Conservation (phyloP, 2,113 vertebrate genomes). For the Mustela nigripes region DNA sequence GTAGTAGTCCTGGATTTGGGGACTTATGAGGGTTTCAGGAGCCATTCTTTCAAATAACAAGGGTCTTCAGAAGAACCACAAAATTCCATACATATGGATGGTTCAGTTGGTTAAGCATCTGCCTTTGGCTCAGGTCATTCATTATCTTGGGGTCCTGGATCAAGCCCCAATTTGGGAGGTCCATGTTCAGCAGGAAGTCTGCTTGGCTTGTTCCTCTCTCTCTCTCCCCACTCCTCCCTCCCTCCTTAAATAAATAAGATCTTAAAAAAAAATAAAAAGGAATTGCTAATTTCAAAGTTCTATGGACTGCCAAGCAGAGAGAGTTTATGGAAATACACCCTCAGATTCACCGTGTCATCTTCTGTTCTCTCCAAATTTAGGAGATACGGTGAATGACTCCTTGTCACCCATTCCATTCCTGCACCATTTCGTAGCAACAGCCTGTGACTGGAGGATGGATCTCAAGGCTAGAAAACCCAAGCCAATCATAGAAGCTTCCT, state of each 20-base stretch:
- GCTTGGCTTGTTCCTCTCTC: background rate
- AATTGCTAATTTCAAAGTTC: background rate
- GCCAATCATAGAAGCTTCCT: background rate
- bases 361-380: background rate
- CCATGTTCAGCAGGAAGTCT: background rate
- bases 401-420: too few species aligned
- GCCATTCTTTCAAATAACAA: background rate
- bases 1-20: too few species aligned
- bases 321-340: background rate
- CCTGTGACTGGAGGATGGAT: background rate
- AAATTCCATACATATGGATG: background rate
- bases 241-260: background rate
- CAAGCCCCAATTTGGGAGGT: background rate
- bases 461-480: background rate
- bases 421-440: accelerated
- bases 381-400: background rate
- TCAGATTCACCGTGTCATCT: background rate
- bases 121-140: background rate
- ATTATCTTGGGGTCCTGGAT: background rate
- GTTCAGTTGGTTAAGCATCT: background rate
- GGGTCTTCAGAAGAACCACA: background rate
- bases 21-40: background rate
- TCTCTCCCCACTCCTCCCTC: background rate
- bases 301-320: background rate
- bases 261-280: background rate